Evolutionary conservation across 1,140 invertebrate species (phyloP).

Genomic region (honey bee (Apis mellifera)): DNA sequence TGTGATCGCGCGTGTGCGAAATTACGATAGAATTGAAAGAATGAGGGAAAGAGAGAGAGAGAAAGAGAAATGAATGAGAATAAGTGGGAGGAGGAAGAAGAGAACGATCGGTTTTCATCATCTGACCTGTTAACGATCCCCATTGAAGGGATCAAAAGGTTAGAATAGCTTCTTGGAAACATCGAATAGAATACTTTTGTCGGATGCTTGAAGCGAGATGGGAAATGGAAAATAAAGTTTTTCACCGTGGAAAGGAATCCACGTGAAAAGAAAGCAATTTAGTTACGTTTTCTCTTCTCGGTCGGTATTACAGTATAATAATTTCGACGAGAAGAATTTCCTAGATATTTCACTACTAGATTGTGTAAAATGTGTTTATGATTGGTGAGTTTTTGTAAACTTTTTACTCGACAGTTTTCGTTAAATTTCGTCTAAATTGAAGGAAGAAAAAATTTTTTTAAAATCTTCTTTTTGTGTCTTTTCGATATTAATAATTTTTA

Average conservation of each 20-base stretch:
- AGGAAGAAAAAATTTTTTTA: background rate
- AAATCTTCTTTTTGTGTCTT: background rate
- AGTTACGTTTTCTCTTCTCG: background rate
- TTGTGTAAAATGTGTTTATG: background rate
- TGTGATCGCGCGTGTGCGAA: slow-evolving; percentile 26
- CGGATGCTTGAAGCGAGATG: background rate
- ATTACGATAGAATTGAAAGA: background rate
- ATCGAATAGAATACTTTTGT: background rate
- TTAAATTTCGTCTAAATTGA: background rate
- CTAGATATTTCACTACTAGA: too few species aligned
- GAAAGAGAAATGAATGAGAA: background rate
- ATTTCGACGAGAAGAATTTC: background rate
- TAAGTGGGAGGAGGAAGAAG: slow-evolving; percentile 33
- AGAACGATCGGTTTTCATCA: background rate
- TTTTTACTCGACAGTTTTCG: too few species aligned
- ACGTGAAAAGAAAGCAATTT: background rate
- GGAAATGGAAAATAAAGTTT: background rate
- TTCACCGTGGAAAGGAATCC: background rate
- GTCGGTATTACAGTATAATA: background rate
- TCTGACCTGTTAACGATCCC: slow-evolving; percentile 9
- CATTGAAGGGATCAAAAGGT: background rate
- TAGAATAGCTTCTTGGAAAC: background rate
- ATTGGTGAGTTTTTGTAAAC: background rate
- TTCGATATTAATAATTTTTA: background rate
- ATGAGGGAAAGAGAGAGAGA: background rate